Evolutionary conservation across 2,797 vertebrate species (phyloP).

Genomic region (Sebastes diaconus): DNA sequence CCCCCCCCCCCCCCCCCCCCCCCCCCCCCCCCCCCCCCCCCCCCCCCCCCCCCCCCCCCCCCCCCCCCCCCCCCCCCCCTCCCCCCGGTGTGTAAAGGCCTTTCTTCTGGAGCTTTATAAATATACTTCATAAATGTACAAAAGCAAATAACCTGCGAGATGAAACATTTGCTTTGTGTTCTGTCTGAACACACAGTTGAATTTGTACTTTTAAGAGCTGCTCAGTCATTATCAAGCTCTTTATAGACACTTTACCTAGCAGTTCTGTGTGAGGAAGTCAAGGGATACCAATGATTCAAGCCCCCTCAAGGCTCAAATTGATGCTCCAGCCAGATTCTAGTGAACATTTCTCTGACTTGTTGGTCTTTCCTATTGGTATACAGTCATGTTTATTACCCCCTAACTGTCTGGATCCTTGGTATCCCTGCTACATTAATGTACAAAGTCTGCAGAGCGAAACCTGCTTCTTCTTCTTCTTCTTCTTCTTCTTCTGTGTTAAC

Average conservation of each 20-base stretch:
- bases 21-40: no score
- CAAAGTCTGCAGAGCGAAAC: slow-evolving; percentile 29
- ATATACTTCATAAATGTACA: not conserved
- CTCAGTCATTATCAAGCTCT: not conserved
- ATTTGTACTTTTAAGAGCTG: slow-evolving; percentile 4
- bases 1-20: no score
- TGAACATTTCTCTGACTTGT: not conserved
- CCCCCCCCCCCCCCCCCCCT: no score
- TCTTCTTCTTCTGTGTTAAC: slow-evolving; percentile 52
- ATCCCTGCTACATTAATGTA: slow-evolving; percentile 19
- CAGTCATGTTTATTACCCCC: not conserved
- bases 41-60: no score
- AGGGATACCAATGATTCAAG: slow-evolving; percentile 23
- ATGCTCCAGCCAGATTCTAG: not conserved
- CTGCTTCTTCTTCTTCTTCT: not conserved
- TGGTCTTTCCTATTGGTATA: not conserved
- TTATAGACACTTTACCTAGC: not conserved
- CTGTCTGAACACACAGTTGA: not conserved
- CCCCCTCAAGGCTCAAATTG: not conserved
- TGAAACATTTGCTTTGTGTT: not conserved
- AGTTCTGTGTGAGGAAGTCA: slow-evolving; percentile 14
- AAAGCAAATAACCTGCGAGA: not conserved
- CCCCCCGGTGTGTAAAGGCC: no score
- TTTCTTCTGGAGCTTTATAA: no score
- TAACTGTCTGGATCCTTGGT: slow-evolving; percentile 32